Conservation (phyloP, 2,797 vertebrate genomes). For the Gallinago solitaria region DNA sequence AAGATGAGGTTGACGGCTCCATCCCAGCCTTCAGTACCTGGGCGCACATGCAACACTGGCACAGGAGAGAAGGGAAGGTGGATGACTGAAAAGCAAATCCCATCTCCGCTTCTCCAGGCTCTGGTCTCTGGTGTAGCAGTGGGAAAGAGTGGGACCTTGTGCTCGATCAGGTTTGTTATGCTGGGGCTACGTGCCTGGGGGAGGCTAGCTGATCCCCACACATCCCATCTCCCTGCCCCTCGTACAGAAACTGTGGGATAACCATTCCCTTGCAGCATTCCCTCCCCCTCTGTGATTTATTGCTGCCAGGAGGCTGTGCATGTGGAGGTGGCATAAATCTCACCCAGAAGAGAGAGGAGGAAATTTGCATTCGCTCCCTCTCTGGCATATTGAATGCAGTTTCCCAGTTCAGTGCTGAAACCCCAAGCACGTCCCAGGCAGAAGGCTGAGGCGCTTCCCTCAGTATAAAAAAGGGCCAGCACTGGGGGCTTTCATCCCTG, state of each 20-base stretch:
- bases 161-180: not conserved
- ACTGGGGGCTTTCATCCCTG: not conserved
- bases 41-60: not conserved
- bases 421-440: not conserved
- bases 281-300: constrained; percentile 51
- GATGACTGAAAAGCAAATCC: not conserved
- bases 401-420: constrained; percentile 21
- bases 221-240: not conserved
- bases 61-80: not conserved
- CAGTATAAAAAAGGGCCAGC: not conserved
- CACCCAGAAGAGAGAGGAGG: constrained; percentile 50
- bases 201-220: not conserved
- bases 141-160: not conserved
- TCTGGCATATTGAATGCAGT: constrained; percentile 20
- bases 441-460: not conserved
- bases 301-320: constrained; percentile 52
- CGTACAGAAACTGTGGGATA: not conserved
- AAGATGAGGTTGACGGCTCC: not conserved
- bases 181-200: not conserved
- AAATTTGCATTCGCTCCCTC: constrained; percentile 51
- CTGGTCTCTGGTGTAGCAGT: not conserved
- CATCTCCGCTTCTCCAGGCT: not conserved
- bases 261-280: not conserved
- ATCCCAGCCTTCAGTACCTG: not conserved
- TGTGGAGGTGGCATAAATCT: constrained; percentile 71